A percentile compares a stretch with the other conserved stretches of the same genome.
Evolutionary conservation across 2,888 invertebrate species (phyloP).

Genomic region (Habrosyne pyritoides): DNA sequence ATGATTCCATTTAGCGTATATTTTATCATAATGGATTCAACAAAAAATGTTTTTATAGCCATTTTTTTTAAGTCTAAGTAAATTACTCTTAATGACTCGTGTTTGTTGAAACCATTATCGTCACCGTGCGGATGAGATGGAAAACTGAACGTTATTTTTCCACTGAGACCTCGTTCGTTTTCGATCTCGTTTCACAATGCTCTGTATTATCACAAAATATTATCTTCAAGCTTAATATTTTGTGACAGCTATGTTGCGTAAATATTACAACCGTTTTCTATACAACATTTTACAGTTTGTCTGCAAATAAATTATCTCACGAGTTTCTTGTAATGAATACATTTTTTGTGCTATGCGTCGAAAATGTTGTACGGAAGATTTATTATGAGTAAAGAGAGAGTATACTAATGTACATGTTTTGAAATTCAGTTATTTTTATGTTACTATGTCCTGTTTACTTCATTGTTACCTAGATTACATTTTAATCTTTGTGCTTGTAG

Average conservation of each 20-base stretch:
- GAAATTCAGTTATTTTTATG: slow-evolving; percentile 33
- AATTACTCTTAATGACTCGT: slow-evolving; percentile 17
- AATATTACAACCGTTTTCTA: slow-evolving; percentile 51
- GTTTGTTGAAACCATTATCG: slow-evolving; percentile 64
- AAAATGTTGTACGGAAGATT: slow-evolving; percentile 62
- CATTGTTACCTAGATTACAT: slow-evolving; percentile 52
- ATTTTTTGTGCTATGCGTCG: slow-evolving; percentile 1
- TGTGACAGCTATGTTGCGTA: slow-evolving; percentile 66
- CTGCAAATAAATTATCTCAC: slow-evolving; percentile 7
- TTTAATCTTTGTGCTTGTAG: slow-evolving; percentile 70
- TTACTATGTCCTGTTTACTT: slow-evolving; percentile 67
- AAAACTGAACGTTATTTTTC: slow-evolving; percentile 36
- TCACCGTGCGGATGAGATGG: slow-evolving; percentile 46
- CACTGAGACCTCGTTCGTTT: slow-evolving; percentile 38
- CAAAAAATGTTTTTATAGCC: slow-evolving; percentile 28
- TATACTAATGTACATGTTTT: slow-evolving; percentile 57
- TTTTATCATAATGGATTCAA: slow-evolving; percentile 57
- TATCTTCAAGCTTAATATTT: slow-evolving; percentile 51
- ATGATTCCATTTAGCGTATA: slow-evolving; percentile 43
- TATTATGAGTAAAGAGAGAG: slow-evolving; percentile 62
- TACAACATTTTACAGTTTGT: slow-evolving; percentile 44
- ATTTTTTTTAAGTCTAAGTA: slow-evolving; percentile 16
- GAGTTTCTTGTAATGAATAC: not conserved
- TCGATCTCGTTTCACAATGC: slow-evolving; percentile 50
- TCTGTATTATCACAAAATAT: slow-evolving; percentile 56